Conservation (phyloP, 1,140 invertebrate species). For the Papilio aristodemus region DNA sequence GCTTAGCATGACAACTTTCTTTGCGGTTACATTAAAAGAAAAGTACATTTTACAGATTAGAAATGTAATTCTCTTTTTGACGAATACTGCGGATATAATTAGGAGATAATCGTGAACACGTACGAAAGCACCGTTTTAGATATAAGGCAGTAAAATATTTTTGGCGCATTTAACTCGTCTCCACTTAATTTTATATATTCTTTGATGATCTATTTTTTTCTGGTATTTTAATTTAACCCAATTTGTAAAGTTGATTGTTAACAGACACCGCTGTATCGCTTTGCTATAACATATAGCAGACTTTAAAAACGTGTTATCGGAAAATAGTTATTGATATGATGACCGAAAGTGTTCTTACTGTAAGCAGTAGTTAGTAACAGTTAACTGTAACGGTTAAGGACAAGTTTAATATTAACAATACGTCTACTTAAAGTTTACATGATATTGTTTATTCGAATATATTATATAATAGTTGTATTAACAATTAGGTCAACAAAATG, state of each 20-base stretch:
- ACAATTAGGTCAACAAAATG: slow-evolving; percentile 67
- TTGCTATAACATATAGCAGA: slow-evolving; percentile 1
- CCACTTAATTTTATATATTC: no score
- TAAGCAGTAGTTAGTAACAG: slow-evolving; percentile 54
- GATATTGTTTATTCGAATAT: slow-evolving; percentile 52
- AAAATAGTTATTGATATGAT: slow-evolving; percentile 13
- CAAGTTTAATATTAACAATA: slow-evolving; percentile 45
- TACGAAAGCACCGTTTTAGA: slow-evolving; percentile 72
- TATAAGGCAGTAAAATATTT: slow-evolving; percentile 42
- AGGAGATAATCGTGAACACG: slow-evolving; percentile 62
- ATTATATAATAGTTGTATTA: slow-evolving; percentile 55
- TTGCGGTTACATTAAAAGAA: not conserved
- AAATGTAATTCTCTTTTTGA: slow-evolving; percentile 51
- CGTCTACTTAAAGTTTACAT: slow-evolving; percentile 55
- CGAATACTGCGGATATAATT: slow-evolving; percentile 51
- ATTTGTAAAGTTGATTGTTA: not conserved
- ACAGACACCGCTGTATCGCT: slow-evolving; percentile 25
- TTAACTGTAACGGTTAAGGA: slow-evolving; percentile 60
- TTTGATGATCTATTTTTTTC: no score
- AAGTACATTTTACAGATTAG: slow-evolving; percentile 36
- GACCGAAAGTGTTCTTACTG: slow-evolving; percentile 26
- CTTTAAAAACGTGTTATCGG: slow-evolving; percentile 26
- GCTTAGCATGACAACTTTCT: not conserved
- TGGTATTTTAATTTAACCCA: not conserved
- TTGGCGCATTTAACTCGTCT: not conserved